A percentile compares a stretch with the other conserved stretches of the same genome.
Evolutionary conservation across 2,113 vertebrate genomes (phyloP).

Genomic region (Festucalex cinctus): DNA sequence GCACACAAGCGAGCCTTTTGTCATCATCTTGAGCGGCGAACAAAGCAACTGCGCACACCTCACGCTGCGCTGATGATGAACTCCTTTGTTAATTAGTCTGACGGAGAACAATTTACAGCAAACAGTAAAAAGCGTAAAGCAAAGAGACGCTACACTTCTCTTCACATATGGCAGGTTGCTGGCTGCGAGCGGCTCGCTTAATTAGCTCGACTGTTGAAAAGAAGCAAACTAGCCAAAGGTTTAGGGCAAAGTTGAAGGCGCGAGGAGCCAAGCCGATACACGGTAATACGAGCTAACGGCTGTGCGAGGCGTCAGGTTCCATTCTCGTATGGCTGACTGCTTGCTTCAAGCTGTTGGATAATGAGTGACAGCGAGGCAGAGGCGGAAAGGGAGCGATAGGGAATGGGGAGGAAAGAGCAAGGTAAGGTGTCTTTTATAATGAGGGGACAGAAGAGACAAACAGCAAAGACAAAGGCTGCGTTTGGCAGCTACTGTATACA

Average conservation of each 20-base stretch:
- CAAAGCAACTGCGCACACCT: constrained; percentile 26
- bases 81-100: constrained; percentile 49
- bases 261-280: constrained; percentile 49
- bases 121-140: constrained; percentile 32
- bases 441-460: constrained; percentile 65
- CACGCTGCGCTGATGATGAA: constrained; percentile 39
- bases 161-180: constrained; percentile 45
- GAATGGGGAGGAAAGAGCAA: constrained; percentile 8
- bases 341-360: constrained; percentile 73
- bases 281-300: constrained; percentile 55
- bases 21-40: constrained; percentile 24
- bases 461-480: constrained; percentile 59
- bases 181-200: constrained; percentile 53
- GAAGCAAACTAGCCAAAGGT: constrained; percentile 65
- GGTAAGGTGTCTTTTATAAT: constrained; percentile 53
- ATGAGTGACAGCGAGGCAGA: constrained; percentile 58
- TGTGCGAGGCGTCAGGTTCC: constrained; percentile 61
- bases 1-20: constrained; percentile 7
- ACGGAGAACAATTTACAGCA: constrained; percentile 14
- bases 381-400: not conserved
- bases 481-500: constrained; percentile 55
- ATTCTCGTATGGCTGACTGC: constrained; percentile 69
- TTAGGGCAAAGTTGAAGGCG: constrained; percentile 67
- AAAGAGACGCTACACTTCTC: constrained; percentile 34
- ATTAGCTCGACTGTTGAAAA: constrained; percentile 65